Percentiles rank a stretch among this genome's conserved stretches.
phyloP scores from a whole-genome alignment of 2,888 invertebrate genomes.

The Epistrophella euchroma region DNA sequence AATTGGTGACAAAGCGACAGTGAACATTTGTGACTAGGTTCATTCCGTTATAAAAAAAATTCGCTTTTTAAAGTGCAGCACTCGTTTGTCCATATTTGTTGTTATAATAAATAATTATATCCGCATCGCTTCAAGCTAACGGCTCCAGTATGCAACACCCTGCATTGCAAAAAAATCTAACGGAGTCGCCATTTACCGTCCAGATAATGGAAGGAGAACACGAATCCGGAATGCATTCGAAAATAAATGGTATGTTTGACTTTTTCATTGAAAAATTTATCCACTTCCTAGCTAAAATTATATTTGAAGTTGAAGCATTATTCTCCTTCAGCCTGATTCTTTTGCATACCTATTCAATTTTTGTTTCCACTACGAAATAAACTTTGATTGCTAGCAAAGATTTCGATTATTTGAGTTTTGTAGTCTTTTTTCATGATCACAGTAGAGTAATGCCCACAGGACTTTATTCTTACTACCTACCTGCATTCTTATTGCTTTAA shows the following conservation, averaged over 20 bases:
- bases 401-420: too few relatives aligned
- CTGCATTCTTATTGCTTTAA: too few relatives aligned
- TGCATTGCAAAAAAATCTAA: conserved; percentile 34
- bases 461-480: too few relatives aligned
- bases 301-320: too few relatives aligned
- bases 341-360: too few relatives aligned
- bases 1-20: conserved; percentile 32
- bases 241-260: conserved; percentile 43
- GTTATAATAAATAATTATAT: conserved; percentile 12
- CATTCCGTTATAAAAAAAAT: conserved; percentile 1
- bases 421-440: too few relatives aligned
- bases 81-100: conserved; percentile 11
- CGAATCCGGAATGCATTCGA: conserved; percentile 10
- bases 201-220: conserved; percentile 32
- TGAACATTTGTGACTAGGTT: conserved; percentile 17
- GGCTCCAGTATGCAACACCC: conserved; percentile 58
- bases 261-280: background rate
- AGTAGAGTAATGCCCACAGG: too few relatives aligned
- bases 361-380: too few relatives aligned
- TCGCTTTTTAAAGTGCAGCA: background rate
- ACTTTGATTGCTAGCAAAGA: too few relatives aligned
- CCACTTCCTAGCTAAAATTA: background rate
- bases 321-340: too few relatives aligned
- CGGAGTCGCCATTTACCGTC: conserved; percentile 28
- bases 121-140: conserved; percentile 14